Evolutionary conservation across 2,888 invertebrate species (phyloP).

Genomic region (Lithophane socia): DNA sequence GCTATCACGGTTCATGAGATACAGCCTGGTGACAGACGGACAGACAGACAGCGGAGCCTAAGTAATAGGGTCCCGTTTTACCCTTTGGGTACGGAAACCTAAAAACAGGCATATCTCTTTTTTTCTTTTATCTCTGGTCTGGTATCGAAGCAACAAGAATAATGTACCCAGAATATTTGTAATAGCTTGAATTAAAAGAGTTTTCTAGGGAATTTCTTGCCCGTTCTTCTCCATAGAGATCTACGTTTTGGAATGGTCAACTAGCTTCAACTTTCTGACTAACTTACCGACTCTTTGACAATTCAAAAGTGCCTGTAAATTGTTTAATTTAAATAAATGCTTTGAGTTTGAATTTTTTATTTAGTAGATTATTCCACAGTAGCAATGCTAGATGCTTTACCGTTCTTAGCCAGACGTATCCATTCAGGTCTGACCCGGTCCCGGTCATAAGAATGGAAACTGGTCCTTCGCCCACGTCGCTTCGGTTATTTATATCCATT

Average conservation of each 20-base stretch:
- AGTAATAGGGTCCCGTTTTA: no score
- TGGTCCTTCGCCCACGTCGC: slow-evolving; percentile 27
- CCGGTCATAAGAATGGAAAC: slow-evolving; percentile 23
- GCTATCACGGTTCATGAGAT: no score
- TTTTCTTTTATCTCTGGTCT: no score
- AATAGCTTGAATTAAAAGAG: background rate
- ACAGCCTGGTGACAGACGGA: no score
- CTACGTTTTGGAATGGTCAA: no score
- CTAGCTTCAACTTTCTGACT: background rate
- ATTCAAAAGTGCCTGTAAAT: background rate
- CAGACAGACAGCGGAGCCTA: no score
- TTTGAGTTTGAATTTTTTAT: background rate
- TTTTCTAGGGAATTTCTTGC: background rate
- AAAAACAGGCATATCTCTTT: no score
- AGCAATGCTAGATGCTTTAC: slow-evolving; percentile 6
- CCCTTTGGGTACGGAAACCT: no score
- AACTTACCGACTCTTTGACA: background rate
- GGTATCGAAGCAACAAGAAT: background rate
- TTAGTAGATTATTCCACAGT: background rate
- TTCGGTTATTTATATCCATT: slow-evolving; percentile 39
- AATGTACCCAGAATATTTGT: background rate
- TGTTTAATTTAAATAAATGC: background rate
- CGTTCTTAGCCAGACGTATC: slow-evolving; percentile 18
- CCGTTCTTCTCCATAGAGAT: background rate
- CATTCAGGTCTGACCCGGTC: slow-evolving; percentile 48